Evolutionary conservation across 2,113 vertebrate species (phyloP).

Genomic region (Tricholaema leucomelas): DNA sequence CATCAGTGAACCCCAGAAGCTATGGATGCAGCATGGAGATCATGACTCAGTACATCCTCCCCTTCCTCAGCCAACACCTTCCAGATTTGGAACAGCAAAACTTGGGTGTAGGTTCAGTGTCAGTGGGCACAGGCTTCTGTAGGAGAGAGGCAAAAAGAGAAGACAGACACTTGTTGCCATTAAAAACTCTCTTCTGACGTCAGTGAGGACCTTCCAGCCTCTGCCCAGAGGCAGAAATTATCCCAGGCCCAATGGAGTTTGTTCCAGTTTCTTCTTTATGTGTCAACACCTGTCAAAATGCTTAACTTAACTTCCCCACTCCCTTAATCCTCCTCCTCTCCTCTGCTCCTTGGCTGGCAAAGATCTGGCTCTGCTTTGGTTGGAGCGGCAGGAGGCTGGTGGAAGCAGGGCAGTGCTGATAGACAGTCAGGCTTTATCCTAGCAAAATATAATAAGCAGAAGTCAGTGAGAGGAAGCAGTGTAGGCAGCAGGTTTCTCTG

Average conservation of each 20-base stretch:
- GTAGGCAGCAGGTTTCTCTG: not conserved
- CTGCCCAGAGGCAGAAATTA: conserved; percentile 13
- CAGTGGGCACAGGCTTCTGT: not conserved
- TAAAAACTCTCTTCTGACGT: not conserved
- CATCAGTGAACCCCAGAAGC: not conserved
- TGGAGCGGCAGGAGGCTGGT: not conserved
- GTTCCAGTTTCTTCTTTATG: not conserved
- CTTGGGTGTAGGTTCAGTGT: not conserved
- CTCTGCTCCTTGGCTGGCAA: not conserved
- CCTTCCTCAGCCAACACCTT: conserved; percentile 36
- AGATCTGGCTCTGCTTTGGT: not conserved
- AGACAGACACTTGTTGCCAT: not conserved
- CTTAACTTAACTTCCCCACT: not conserved
- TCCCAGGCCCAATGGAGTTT: not conserved
- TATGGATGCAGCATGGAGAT: not conserved
- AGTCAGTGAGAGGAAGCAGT: not conserved
- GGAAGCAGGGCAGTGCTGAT: not conserved
- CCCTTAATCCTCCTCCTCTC: not conserved
- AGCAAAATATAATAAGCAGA: not conserved
- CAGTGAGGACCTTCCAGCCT: not conserved
- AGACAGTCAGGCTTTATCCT: not conserved
- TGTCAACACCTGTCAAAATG: not conserved
- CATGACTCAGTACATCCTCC: conserved; percentile 28
- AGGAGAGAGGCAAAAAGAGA: conserved; percentile 16
- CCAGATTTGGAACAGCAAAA: conserved; percentile 52